A percentile compares a stretch with the other conserved stretches of the same genome.
Evolutionary conservation across 2,797 vertebrate genomes (phyloP).

Genomic region (Danio jaintianensis): DNA sequence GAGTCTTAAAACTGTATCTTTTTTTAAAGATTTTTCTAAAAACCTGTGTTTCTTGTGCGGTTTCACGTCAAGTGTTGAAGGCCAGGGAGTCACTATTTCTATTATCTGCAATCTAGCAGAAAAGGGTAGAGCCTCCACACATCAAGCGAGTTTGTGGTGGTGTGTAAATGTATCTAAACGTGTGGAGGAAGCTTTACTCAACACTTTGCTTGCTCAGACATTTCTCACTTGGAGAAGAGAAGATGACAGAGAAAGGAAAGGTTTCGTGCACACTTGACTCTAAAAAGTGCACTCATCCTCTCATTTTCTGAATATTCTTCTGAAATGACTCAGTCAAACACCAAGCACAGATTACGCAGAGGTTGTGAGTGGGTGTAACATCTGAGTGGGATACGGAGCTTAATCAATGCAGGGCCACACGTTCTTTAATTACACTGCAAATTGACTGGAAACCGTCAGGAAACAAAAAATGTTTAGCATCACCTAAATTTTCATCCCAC

Average conservation of each 20-base stretch:
- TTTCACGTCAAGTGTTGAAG: neutral
- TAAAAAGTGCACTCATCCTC: constrained; percentile 15
- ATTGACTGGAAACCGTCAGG: neutral
- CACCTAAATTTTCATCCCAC: neutral
- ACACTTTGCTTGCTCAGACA: neutral
- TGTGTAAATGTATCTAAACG: constrained; percentile 7
- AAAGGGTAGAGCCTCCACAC: neutral
- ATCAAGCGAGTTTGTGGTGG: neutral
- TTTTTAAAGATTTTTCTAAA: neutral
- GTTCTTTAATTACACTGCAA: neutral
- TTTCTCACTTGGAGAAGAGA: neutral
- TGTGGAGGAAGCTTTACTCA: constrained; percentile 31
- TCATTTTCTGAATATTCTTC: constrained; percentile 25
- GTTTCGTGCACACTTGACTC: neutral
- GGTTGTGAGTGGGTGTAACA: constrained; percentile 7
- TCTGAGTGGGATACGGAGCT: neutral
- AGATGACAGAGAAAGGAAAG: neutral
- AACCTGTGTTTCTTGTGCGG: constrained; percentile 1
- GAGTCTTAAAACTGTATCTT: neutral
- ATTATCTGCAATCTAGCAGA: neutral
- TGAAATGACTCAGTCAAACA: constrained; percentile 17
- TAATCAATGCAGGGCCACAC: constrained; percentile 15
- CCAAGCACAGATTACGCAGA: constrained; percentile 15
- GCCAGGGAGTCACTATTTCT: constrained; percentile 17
- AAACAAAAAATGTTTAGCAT: neutral